A percentile compares a stretch with the other conserved stretches of the same genome.
These are phyloP conservation scores for Dromas ardeola DNA, from an alignment of 2,113 vertebrate genomes.

Conservation along the genomic window DNA sequence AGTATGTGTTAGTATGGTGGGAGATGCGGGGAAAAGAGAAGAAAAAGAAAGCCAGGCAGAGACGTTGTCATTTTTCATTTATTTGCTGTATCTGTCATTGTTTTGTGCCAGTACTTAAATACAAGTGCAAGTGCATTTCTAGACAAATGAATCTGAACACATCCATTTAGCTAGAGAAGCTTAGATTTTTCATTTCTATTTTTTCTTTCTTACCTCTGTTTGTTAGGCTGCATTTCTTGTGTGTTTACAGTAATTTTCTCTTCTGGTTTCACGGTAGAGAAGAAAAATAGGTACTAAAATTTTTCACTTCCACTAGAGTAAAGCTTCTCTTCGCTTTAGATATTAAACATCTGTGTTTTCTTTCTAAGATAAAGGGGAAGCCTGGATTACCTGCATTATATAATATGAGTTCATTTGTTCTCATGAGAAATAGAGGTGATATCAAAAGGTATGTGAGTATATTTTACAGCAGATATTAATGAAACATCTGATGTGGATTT, in stretches of 20 bases:
- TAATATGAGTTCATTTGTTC: not conserved
- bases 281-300: not conserved
- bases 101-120: conserved; percentile 5
- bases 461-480: not conserved
- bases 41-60: not conserved
- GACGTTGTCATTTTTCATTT: not conserved
- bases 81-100: not conserved
- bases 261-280: not conserved
- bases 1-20: not conserved
- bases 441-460: not conserved
- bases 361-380: not conserved
- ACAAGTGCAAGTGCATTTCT: not conserved
- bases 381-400: not conserved
- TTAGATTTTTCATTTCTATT: not conserved
- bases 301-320: not conserved
- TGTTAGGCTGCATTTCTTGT: not conserved
- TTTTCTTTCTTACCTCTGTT: not conserved
- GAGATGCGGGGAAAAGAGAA: not conserved
- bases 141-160: not conserved
- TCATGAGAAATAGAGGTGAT: not conserved
- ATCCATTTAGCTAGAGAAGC: not conserved
- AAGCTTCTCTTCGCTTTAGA: not conserved
- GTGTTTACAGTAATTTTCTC: not conserved
- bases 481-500: not conserved
- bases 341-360: not conserved